Evolutionary conservation across 2,888 invertebrate species (phyloP).

Genomic region (Syrista parreyssii): DNA sequence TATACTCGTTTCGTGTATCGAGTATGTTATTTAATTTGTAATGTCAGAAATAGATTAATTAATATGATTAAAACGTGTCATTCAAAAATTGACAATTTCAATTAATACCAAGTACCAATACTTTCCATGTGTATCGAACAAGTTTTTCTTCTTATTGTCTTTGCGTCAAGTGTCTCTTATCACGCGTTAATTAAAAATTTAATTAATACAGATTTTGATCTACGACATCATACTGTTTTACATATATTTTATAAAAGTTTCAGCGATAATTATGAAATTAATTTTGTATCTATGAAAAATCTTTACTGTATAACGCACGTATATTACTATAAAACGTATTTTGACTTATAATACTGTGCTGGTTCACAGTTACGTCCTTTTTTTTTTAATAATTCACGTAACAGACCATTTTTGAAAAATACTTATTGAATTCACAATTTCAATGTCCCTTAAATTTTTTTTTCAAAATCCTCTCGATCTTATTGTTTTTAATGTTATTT

Average conservation of each 20-base stretch:
- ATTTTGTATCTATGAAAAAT: too few species aligned
- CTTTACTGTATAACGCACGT: too few species aligned
- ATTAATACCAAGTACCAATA: slow-evolving; percentile 11
- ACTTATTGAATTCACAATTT: neutral
- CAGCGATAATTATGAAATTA: neutral
- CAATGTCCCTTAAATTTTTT: neutral
- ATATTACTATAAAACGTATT: too few species aligned
- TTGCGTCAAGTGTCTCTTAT: slow-evolving; percentile 16
- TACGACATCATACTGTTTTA: neutral
- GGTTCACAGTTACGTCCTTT: neutral
- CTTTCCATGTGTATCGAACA: neutral
- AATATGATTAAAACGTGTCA: slow-evolving; percentile 20
- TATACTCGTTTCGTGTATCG: neutral
- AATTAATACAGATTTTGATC: neutral
- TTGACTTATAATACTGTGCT: neutral
- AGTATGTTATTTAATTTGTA: neutral
- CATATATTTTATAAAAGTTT: neutral
- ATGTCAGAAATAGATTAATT: neutral
- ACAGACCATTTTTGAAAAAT: neutral
- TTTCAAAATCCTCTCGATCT: too few species aligned
- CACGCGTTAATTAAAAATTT: neutral
- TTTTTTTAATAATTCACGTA: neutral
- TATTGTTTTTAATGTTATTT: neutral
- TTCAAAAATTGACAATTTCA: slow-evolving; percentile 22
- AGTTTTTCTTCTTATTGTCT: slow-evolving; percentile 8